A percentile compares a stretch with the other conserved stretches of the same genome.
phyloP scores from a whole-genome alignment of 1,140 invertebrate genomes.

The Mercenaria mercenaria region DNA sequence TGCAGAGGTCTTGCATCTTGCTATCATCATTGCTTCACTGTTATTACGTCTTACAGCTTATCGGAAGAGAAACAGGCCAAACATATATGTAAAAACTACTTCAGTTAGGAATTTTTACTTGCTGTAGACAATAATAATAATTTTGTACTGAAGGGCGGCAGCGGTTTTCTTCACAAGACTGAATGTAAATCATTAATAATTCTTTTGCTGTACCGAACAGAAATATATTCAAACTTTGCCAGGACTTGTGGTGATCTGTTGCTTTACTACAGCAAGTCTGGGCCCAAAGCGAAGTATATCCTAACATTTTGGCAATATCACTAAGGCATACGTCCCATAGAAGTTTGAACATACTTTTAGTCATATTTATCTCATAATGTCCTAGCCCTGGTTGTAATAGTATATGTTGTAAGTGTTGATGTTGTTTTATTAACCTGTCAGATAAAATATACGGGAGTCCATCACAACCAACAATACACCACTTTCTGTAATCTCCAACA shows the following conservation, averaged over 20 bases:
- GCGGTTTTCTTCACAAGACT: background rate
- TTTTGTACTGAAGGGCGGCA: too few relatives aligned
- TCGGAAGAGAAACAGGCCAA: background rate
- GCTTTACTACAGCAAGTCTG: background rate
- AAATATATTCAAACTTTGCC: background rate
- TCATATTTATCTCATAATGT: background rate
- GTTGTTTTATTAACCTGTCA: background rate
- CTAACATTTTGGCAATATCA: background rate
- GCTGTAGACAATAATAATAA: background rate
- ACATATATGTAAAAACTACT: background rate
- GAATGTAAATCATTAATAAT: background rate
- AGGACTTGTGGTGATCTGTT: background rate
- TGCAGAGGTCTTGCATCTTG: background rate
- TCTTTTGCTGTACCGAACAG: background rate
- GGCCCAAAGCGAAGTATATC: background rate
- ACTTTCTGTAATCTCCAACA: background rate
- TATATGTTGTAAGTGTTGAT: background rate
- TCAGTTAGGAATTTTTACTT: background rate
- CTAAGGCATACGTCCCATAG: background rate
- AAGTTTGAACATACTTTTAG: background rate
- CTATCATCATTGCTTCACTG: background rate
- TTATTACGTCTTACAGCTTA: background rate
- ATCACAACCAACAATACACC: background rate
- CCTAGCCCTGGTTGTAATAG: background rate
- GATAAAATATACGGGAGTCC: background rate